Percentiles rank a stretch among this genome's conserved stretches.
phyloP scores from a whole-genome alignment of 2,888 invertebrate genomes.

The Pomacea canaliculata region DNA sequence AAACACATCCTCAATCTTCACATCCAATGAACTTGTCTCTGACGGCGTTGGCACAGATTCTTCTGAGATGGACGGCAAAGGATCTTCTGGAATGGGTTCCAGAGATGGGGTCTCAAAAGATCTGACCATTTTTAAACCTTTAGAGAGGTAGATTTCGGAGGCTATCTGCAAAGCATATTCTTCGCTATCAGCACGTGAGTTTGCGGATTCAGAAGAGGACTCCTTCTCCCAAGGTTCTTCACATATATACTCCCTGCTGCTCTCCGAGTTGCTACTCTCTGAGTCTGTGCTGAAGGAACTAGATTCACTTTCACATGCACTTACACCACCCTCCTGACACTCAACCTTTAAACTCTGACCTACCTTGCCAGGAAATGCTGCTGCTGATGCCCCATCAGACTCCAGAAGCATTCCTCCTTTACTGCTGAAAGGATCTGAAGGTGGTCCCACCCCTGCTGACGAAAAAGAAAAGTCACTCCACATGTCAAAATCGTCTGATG shows the following conservation, averaged over 20 bases:
- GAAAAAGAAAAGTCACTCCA: conserved; percentile 11
- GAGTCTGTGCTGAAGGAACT: conserved; percentile 4
- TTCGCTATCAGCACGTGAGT: conserved; percentile 21
- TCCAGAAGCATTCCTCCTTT: conserved; percentile 1
- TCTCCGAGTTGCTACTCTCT: conserved; percentile 20
- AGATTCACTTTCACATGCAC: neutral
- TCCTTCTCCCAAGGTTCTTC: conserved; percentile 17
- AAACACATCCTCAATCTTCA: conserved; percentile 49
- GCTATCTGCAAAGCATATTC: conserved; percentile 39
- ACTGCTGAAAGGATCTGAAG: conserved; percentile 13
- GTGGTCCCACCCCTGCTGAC: neutral
- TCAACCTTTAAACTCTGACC: conserved; percentile 19
- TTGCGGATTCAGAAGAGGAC: conserved; percentile 2
- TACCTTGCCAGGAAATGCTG: conserved; percentile 27
- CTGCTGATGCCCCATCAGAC: conserved; percentile 2
- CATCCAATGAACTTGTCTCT: conserved; percentile 42
- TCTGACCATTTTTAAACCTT: conserved; percentile 48
- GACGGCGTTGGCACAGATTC: conserved; percentile 33
- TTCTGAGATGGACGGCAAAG: conserved; percentile 14
- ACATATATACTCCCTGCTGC: conserved; percentile 31
- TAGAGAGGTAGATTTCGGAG: conserved; percentile 56
- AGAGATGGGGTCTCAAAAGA: conserved; percentile 44
- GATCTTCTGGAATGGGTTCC: conserved; percentile 56
- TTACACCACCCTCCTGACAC: conserved; percentile 3
- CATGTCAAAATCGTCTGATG: conserved; percentile 14